Base-by-base conservation (phyloP, 2,888 invertebrate species). In the Lysandra bellargus region DNA sequence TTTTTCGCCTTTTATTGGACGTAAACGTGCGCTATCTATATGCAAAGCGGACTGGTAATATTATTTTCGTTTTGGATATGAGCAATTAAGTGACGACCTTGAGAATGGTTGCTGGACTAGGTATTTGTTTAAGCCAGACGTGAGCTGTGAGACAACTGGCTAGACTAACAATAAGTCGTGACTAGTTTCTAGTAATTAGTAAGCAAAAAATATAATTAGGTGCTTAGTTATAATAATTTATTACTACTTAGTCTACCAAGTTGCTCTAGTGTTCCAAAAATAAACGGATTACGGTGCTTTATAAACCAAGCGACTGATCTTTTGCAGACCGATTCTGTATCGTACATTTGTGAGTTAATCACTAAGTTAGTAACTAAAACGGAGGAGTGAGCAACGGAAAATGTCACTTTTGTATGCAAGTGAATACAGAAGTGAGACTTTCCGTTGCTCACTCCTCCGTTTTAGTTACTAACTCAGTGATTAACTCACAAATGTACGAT, bases 11-110 rank as follows among this genome's bases (percentile, higher is more conserved):
- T 37, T 69, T 69, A 69, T 69, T 69, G 64, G 69, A 12, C 14
- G 30, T 64, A 64, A 64, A 69, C 30, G 64, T 23, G 14, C 33
- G 69, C 64, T 69, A 4, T 69, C 37, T 69, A 30, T 64, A 69
- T 69, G 69, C 69, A 69, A 69, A 69, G 30, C 12, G 64, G 4
- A 12, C 30, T 74, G 17, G 40, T 74, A 6, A 17, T n/a, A 74
- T 44, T 44, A 75, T 75, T 30, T 44, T 74, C 44, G n/a, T 9
- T 49, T 30, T 49, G n/a, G n/a, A 75, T 75, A 23, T 30, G 69
- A 69, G 64, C 30, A 30, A 69, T 37, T 14, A 17, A 33, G 33
- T 69, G 3, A 30, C 30, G 33, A 69, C 69, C 69, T 69, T 69
- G 69, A 12, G 64, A 69, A 69, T 69, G 69, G 14, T 33, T 30